These are phyloP conservation scores for Zaprionus lachaisei DNA, from an alignment of 1,140 invertebrate genomes.

Conservation along the genomic window DNA sequence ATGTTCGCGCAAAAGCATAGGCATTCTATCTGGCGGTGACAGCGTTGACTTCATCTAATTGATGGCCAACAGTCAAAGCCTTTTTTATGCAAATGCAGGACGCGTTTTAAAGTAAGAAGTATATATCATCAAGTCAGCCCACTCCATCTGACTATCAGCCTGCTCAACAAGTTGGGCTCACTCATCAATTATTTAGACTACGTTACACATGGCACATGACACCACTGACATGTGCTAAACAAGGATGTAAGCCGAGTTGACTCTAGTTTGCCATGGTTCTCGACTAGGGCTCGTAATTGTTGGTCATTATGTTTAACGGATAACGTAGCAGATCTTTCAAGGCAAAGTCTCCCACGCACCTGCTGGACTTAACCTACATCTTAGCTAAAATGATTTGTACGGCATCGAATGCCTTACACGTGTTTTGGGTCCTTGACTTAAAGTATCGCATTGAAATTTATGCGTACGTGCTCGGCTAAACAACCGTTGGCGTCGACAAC, in stretches of 20 bases:
- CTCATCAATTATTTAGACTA: slow-evolving; percentile 80
- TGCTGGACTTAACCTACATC: slow-evolving; percentile 8
- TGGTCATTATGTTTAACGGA: slow-evolving; percentile 73
- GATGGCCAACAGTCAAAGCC: slow-evolving; percentile 66
- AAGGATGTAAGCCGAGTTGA: slow-evolving; percentile 50
- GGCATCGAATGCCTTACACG: slow-evolving; percentile 31
- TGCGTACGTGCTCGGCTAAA: slow-evolving; percentile 68
- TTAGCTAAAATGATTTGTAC: slow-evolving; percentile 28
- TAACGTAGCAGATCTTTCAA: slow-evolving; percentile 39
- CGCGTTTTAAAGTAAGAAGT: slow-evolving; percentile 37
- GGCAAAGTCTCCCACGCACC: slow-evolving; percentile 30
- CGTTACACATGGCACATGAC: slow-evolving; percentile 78
- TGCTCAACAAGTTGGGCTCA: slow-evolving; percentile 18
- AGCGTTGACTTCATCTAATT: slow-evolving; percentile 61
- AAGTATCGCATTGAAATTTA: slow-evolving; percentile 61
- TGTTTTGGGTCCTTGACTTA: slow-evolving; percentile 51
- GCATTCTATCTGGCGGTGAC: slow-evolving; percentile 55
- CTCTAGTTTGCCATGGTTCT: not conserved
- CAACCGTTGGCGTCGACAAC: slow-evolving; percentile 69
- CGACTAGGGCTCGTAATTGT: slow-evolving; percentile 60
- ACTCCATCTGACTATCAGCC: slow-evolving; percentile 5
- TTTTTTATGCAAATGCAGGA: slow-evolving; percentile 66
- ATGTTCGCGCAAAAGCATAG: slow-evolving; percentile 31
- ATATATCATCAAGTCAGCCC: not conserved
- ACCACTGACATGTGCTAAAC: slow-evolving; percentile 61